Base-by-base conservation (phyloP, 2,888 invertebrate genomes). In the Byasa hedistus region DNA sequence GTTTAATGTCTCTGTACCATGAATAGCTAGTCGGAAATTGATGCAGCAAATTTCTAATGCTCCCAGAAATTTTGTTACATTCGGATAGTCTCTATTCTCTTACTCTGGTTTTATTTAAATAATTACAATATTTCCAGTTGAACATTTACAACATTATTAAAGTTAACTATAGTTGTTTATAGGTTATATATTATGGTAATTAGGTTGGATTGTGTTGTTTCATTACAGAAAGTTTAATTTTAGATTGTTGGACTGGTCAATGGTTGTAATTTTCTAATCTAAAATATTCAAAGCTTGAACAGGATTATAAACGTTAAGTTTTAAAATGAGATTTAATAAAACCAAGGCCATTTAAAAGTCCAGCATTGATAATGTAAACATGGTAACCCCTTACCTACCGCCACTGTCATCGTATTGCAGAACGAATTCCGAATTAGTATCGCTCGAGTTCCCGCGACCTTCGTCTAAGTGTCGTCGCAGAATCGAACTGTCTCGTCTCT, bases 401-500 rank as follows among this genome's bases (percentile, higher is more conserved):
- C 61, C 27, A 65, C 68, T 64, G 69, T 69, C 59, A 56, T n/a
- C 69, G 69, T 65, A 64, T 82, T 77, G 79, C 79, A 77, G 82
- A 86, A 82, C 83, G 75, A 85, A 87, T 87, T 79, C 76, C 75
- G 69, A 77, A 87, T 86, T 82, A 72, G 86, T 79, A 73, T 74
- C 85, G 84, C 80, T 81, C 82, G 82, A 82, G 79, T 80, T 86
- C 79, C 78, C 81, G 81, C 83, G 88, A 87, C 89, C 87, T 88
- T 87, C 87, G 83, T 76, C 78, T 81, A 78, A 78, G 79, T 82
- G 83, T 84, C 83, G 80, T 85, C 84, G 83, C 86, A 79, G 83
- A 87, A 84, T 83, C 81, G 78, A 82, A 84, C 83, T 79, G 81
- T 80, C 79, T 80, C 76, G 72, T 74, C 72, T 76, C 68, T 75